Evolutionary conservation across 2,888 invertebrate species (phyloP).

Genomic region (Schizaphis graminum): DNA sequence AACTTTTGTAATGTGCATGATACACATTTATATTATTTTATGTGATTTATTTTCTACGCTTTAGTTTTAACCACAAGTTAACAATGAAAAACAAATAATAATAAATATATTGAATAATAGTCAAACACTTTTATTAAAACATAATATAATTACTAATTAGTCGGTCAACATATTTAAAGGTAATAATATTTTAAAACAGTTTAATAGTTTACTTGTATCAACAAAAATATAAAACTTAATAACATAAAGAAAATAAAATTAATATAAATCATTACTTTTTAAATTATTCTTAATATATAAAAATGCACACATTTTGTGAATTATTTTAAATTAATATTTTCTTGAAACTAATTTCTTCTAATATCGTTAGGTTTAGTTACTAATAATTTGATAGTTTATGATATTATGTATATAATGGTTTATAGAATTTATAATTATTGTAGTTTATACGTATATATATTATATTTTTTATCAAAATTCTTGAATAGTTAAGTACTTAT

Average conservation of each 20-base stretch:
- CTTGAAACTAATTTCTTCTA: background rate
- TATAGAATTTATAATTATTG: background rate
- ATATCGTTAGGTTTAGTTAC: background rate
- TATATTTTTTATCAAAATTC: background rate
- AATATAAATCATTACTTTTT: background rate
- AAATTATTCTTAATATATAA: background rate
- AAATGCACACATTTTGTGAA: background rate
- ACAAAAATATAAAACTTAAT: background rate
- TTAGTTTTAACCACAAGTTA: background rate
- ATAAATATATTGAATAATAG: background rate
- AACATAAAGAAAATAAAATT: background rate
- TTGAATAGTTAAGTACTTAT: too few species aligned
- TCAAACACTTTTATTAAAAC: background rate
- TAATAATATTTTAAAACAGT: background rate
- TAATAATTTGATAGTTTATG: background rate
- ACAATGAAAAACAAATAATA: background rate
- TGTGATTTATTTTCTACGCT: background rate
- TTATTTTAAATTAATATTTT: background rate
- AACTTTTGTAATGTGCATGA: background rate
- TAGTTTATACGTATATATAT: background rate
- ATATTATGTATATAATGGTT: background rate
- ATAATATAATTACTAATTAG: background rate
- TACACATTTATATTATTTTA: background rate
- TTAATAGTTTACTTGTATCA: background rate
- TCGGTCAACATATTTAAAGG: background rate